A percentile compares a stretch with the other conserved stretches of the same genome.
Conservation (phyloP, 2,797 vertebrate species). For the Parauchenoglanis punctatus region DNA sequence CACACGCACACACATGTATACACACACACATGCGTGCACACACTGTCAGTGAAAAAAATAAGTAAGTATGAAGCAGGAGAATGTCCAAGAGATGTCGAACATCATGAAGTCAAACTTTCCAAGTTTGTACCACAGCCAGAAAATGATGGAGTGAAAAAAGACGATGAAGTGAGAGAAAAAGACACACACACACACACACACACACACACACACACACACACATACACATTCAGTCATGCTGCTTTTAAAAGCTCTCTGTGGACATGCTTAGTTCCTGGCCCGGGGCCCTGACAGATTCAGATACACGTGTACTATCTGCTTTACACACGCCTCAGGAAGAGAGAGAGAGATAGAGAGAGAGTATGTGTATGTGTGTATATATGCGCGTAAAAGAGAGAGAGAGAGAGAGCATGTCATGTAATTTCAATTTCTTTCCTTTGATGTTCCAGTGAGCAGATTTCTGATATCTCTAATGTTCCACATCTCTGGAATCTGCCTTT, state of each 20-base stretch:
- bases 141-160: constrained; percentile 13
- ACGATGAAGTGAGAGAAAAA: not conserved
- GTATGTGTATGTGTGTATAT: not conserved
- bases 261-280: constrained; percentile 57
- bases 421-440: constrained; percentile 55
- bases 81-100: constrained; percentile 9
- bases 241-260: constrained; percentile 55
- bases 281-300: constrained; percentile 49
- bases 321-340: constrained; percentile 32
- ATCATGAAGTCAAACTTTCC: constrained; percentile 6
- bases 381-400: not conserved
- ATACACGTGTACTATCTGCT: constrained; percentile 55
- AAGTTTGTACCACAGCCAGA: constrained; percentile 11
- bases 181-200: constrained; percentile 52
- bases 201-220: constrained; percentile 52
- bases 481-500: constrained; percentile 46
- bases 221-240: constrained; percentile 38
- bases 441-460: constrained; percentile 51
- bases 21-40: not conserved
- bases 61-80: not conserved
- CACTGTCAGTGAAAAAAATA: not conserved
- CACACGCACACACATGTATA: constrained; percentile 1
- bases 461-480: constrained; percentile 53
- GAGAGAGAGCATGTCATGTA: constrained; percentile 38
- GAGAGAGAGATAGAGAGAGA: not conserved